Base-by-base conservation (phyloP, 1,140 invertebrate genomes). In the Uloborus diversus region DNA sequence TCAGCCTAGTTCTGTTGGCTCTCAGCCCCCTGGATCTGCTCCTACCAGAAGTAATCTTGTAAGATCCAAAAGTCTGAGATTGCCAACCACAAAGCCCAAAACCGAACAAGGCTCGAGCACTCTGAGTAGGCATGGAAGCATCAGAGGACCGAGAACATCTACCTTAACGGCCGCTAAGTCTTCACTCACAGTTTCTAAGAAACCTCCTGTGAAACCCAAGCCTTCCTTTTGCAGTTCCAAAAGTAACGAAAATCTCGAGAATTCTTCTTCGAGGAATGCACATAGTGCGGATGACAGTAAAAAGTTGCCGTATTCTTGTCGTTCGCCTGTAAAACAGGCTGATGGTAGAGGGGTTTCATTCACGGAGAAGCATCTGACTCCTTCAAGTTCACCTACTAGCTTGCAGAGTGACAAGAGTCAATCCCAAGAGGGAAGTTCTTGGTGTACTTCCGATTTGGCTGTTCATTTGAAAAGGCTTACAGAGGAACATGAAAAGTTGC, bases 401-500 rank as follows among this genome's bases (percentile, higher is more conserved):
- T 35, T 79, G 3, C 56, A 79, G 25, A 79, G 76, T 69, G 76
- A 79, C 49, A 68, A 69, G 27, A 69, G 76, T 35, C 51, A 69
- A 23, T 68, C 64, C 49, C 76, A 79, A 51, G 65, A 79, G 42
- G 35, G 25, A 23, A 79, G 33, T 49, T 79, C 64, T 3, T 79
- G 76, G 76, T 79, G 76, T 61, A 49, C n/a, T 9, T 51, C 65
- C 23, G 76, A 79, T 49, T 33, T 79, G 25, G 76, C 33, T 23
- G 42, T 57, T 59, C 76, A 79, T 79, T 37, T 79, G 23, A 68
- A 49, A 25, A 68, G 76, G 25, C 64, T 79, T 7, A 69, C 76
- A 7, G 76, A 79, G 49, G 76, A 79, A 35, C 76, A 79, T 69
- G 76, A 79, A 27, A 79, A 69, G 27, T 65, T 79, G 25, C 76